Conservation (phyloP, 2,113 vertebrate species). For the Peromyscus maniculatus region DNA sequence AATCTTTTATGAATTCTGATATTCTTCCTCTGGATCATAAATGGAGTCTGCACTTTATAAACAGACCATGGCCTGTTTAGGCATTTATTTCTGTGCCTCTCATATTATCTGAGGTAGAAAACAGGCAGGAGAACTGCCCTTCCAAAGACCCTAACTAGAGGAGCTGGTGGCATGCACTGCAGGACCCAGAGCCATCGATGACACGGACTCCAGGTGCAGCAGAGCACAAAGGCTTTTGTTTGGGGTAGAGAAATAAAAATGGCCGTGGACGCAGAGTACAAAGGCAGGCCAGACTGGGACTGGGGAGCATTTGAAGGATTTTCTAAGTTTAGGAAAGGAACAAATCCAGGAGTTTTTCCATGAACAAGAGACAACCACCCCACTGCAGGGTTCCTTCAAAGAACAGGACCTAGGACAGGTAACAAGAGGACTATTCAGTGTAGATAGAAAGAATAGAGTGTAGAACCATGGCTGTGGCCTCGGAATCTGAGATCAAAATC, state of each 20-base stretch:
- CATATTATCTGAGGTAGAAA: not conserved
- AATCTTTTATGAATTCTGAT: slow-evolving; percentile 49
- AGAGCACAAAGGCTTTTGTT: not conserved
- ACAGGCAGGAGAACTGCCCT: not conserved
- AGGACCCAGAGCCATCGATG: not conserved
- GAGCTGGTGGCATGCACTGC: not conserved
- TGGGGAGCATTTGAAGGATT: not conserved
- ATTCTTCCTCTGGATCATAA: not conserved
- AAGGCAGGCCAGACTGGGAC: not conserved
- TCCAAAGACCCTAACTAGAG: no score
- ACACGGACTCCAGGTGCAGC: not conserved
- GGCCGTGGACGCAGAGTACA: no score
- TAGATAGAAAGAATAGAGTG: not conserved
- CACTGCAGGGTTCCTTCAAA: no score
- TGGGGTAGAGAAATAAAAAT: not conserved
- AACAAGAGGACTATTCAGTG: not conserved
- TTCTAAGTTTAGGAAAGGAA: not conserved
- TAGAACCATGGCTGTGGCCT: not conserved
- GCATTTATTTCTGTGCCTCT: not conserved
- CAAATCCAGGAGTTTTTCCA: not conserved
- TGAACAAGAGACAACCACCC: not conserved
- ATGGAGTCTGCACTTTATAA: not conserved
- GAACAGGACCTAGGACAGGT: not conserved
- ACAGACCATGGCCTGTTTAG: not conserved
- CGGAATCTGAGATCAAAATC: not conserved